Evolutionary conservation across 2,797 vertebrate genomes (phyloP).

Genomic region (Menidia menidia): DNA sequence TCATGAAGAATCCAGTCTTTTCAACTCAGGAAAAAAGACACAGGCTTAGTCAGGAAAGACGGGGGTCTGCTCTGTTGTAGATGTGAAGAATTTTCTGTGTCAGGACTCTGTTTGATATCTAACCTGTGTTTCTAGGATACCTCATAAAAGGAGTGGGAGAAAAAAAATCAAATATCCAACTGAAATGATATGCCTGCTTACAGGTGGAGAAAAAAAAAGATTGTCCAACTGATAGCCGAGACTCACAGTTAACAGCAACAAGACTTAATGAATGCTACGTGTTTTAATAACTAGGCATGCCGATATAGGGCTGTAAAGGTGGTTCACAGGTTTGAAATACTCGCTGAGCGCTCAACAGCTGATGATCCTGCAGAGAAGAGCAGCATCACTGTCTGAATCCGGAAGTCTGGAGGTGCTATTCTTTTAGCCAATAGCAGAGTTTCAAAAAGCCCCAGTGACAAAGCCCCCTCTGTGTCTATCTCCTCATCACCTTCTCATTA

Average conservation of each 20-base stretch:
- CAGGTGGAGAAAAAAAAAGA: neutral
- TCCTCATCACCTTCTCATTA: slow-evolving; percentile 51
- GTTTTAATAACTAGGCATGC: slow-evolving; percentile 57
- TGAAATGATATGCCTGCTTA: neutral
- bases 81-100: no score
- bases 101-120: no score
- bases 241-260: slow-evolving; percentile 16
- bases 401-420: slow-evolving; percentile 16
- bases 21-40: neutral
- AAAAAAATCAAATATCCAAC: no score
- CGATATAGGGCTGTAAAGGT: slow-evolving; percentile 62
- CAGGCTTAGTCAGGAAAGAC: neutral
- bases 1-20: neutral
- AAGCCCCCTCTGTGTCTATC: neutral
- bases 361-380: slow-evolving; percentile 28
- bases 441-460: slow-evolving; percentile 26
- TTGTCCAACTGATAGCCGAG: slow-evolving; percentile 44
- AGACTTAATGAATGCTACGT: slow-evolving; percentile 39
- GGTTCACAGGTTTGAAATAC: slow-evolving; percentile 55
- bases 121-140: no score
- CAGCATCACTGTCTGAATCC: slow-evolving; percentile 16
- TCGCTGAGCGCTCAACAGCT: slow-evolving; percentile 32
- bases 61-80: no score
- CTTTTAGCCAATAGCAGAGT: slow-evolving; percentile 3
- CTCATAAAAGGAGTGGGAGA: no score